Base-by-base conservation (phyloP, 2,113 vertebrate species). In the Caloenas nicobarica region DNA sequence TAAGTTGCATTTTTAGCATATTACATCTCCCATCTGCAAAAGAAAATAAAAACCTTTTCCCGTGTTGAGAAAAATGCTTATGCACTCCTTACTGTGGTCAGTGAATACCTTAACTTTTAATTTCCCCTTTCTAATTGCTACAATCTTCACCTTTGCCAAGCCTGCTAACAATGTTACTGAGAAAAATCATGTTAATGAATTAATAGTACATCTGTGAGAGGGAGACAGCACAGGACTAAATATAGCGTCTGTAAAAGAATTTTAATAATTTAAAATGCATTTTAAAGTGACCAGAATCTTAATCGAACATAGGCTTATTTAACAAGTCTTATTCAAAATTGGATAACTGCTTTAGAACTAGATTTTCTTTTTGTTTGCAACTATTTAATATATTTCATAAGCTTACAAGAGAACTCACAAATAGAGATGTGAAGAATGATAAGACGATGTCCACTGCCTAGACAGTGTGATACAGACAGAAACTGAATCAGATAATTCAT, bases 191-290 rank as follows among this genome's bases (percentile, higher is more conserved):
- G 11, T 48, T 89, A 88, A 93, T 57, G 48, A 87, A 89, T 82
- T 58, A 71, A 60, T 14, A 80, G 85, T 34, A 64, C 18, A 64
- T 62, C 44, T 80, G 25, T 66, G 66, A 88, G 66, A 86, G 76
- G 16, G 62, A 96, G 84, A 86, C 25, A 81, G 66, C 61, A 89
- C 11, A 92, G 65, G 48, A 88, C 74, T 73, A 54, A 86, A 88
- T 61, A 80, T 31, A 31, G 26, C 40, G 36, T 62, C 87, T 76
- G 57, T 90, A 71, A 76, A 86, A 86, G 24, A 15, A 65, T 68
- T 91, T 92, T 61, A 79, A 64, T 69, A 0, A 95, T 80, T 91
- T 93, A 61, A 94, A 90, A 78, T 46, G 42, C 40, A 82, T 89
- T 90, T 56, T 0, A 21, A 97, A 91, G 80, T 56, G 40, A 36